Evolutionary conservation across 2,888 invertebrate genomes (phyloP).

Genomic region (Mylabris sibirica): DNA sequence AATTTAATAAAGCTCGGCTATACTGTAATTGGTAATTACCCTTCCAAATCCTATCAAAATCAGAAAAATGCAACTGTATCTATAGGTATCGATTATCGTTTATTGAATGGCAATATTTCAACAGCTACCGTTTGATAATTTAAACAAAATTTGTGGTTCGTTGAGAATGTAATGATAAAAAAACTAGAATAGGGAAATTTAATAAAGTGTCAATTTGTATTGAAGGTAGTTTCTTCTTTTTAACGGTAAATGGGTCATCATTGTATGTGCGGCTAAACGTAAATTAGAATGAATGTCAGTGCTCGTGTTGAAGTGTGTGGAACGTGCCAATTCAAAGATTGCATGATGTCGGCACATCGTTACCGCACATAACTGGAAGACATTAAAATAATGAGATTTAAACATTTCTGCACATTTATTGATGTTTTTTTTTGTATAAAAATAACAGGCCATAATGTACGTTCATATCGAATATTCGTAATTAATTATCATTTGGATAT

Average conservation of each 20-base stretch:
- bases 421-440: background rate
- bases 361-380: constrained; percentile 5
- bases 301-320: background rate
- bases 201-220: background rate
- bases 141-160: background rate
- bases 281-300: constrained; percentile 16
- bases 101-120: background rate
- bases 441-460: constrained; percentile 46
- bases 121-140: background rate
- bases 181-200: background rate
- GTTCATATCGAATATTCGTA: constrained; percentile 17
- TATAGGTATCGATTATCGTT: background rate
- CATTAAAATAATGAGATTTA: constrained; percentile 7
- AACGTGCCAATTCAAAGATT: constrained; percentile 2
- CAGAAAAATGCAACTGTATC: background rate
- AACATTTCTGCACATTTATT: background rate
- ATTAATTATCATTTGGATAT: constrained; percentile 38
- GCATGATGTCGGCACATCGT: constrained; percentile 10
- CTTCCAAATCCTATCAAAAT: no score
- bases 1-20: background rate
- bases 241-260: background rate
- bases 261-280: constrained; percentile 3
- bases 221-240: background rate
- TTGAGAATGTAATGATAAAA: background rate
- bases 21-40: background rate